Base-by-base conservation (phyloP, 1,140 invertebrate species). In the Drosophila ananassae region DNA sequence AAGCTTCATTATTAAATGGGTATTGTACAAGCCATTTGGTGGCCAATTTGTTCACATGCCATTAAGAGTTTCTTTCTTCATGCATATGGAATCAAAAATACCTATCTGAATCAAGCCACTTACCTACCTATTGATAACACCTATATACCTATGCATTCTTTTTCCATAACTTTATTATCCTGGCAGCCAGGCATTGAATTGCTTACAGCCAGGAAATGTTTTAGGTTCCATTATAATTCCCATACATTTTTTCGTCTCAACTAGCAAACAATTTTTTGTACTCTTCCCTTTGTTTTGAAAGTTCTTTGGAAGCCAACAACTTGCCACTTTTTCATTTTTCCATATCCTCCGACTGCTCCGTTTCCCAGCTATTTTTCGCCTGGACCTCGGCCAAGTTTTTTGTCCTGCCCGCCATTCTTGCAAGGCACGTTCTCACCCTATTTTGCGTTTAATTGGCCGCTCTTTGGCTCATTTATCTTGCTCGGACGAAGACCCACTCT, bases 391-490 rank as follows among this genome's bases (percentile, higher is more conserved):
- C 82, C 81, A 84, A 82, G 48, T 66, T 57, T 53, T 73, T 64
- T 44, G 44, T 54, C 71, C 66, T 50, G 68, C 61, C 41, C 51
- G 44, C 22, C 41, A 56, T 51, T 30, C 44, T 13, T 12, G 34
- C 1, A 21, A 10, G 21, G n/a, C n/a, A 10, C 17, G 37, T 13
- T 17, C 41, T 52, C 57, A 55, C 25, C 17, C 60, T 46, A 39
- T 41, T 17, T 62, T 41, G 24, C 51, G 37, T 66, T 69, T 83
- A 89, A 79, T 79, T 89, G 78, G 51, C 67, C 69, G 78, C 79
- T 77, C 44, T 52, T 58, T 66, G 58, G 69, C 72, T 66, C 83
- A 87, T 85, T 87, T 77, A 82, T 85, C 69, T 68, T 78, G 47
- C 55, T 69, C 28, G 48, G 46, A 63, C 7, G 6, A 47, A 47